Percentiles rank a stretch among this genome's conserved stretches.
Evolutionary conservation across 2,797 vertebrate genomes (phyloP).

Genomic region (Miichthys miiuy): DNA sequence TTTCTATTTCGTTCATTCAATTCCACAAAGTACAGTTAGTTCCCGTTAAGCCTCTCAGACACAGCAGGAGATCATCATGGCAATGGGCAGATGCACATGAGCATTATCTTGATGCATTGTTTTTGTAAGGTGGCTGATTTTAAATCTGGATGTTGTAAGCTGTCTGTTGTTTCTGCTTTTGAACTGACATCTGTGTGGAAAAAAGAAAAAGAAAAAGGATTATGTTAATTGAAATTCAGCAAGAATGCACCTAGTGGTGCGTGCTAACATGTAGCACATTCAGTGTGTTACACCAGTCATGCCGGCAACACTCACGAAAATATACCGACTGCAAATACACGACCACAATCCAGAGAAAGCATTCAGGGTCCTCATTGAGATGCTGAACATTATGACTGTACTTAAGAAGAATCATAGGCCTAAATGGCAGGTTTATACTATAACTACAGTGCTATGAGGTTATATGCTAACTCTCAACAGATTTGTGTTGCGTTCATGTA

Average conservation of each 20-base stretch:
- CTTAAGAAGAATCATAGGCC: constrained; percentile 56
- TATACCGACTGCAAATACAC: constrained; percentile 16
- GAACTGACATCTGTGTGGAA: constrained; percentile 20
- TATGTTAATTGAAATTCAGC: constrained; percentile 48
- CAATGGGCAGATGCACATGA: constrained; percentile 52
- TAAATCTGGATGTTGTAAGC: constrained; percentile 28
- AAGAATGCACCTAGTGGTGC: constrained; percentile 9
- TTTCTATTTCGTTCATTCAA: constrained; percentile 55
- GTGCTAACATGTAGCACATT: constrained; percentile 7
- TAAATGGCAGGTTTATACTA: constrained; percentile 46
- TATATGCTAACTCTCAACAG: constrained; percentile 56
- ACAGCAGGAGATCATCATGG: constrained; percentile 60
- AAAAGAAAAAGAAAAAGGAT: constrained; percentile 1
- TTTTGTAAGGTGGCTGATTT: constrained; percentile 36
- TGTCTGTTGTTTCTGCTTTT: constrained; percentile 40
- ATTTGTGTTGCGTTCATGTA: constrained; percentile 75
- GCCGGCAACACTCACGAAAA: constrained; percentile 12
- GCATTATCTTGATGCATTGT: constrained; percentile 54
- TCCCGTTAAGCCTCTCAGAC: constrained; percentile 66
- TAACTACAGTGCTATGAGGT: constrained; percentile 43
- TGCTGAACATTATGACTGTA: constrained; percentile 51
- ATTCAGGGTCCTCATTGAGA: constrained; percentile 45
- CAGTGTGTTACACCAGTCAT: not conserved
- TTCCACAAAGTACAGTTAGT: constrained; percentile 65
- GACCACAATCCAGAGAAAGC: constrained; percentile 17